A percentile compares a stretch with the other conserved stretches of the same genome.
These are phyloP conservation scores for Disparrhopalites patrizii DNA, from an alignment of 2,888 invertebrate genomes.

Conservation along the genomic window DNA sequence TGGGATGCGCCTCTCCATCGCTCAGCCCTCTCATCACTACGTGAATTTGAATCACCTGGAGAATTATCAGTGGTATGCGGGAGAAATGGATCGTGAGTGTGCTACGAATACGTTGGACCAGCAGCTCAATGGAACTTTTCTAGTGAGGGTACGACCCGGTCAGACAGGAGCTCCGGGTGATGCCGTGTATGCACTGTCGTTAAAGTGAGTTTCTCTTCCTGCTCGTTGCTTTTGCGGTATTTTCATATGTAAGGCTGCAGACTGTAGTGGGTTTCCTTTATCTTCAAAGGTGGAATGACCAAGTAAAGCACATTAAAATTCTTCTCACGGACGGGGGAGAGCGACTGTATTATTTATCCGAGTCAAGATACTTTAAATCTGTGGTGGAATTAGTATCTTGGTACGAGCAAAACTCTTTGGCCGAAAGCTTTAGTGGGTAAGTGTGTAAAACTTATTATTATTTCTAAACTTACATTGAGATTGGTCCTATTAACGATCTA, in stretches of 20 bases:
- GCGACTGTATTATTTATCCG: conserved; percentile 76
- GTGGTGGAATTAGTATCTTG: conserved; percentile 88
- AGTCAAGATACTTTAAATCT: conserved; percentile 83
- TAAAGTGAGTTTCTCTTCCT: too few relatives aligned
- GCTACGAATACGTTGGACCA: conserved; percentile 70
- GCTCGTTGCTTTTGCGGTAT: too few relatives aligned
- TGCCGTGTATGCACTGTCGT: conserved; percentile 75
- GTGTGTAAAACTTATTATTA: too few relatives aligned
- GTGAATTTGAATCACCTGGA: conserved; percentile 46
- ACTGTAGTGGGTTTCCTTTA: too few relatives aligned
- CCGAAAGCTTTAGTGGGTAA: conserved; percentile 87
- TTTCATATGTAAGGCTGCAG: too few relatives aligned
- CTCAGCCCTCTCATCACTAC: conserved; percentile 43
- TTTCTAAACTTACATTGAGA: too few relatives aligned
- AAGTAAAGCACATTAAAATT: conserved; percentile 87
- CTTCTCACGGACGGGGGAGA: conserved; percentile 55
- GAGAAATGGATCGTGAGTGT: conserved; percentile 78
- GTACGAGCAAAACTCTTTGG: conserved; percentile 84
- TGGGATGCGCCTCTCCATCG: conserved; percentile 42
- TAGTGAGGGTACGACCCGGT: conserved; percentile 69
- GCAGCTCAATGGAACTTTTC: conserved; percentile 79
- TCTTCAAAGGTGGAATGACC: conserved; percentile 77
- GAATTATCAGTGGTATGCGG: conserved; percentile 59
- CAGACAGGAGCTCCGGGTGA: conserved; percentile 56
- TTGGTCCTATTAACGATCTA: too few relatives aligned